These are phyloP conservation scores for Drosophila miranda DNA, from an alignment of 1,140 invertebrate species.

Conservation along the genomic window DNA sequence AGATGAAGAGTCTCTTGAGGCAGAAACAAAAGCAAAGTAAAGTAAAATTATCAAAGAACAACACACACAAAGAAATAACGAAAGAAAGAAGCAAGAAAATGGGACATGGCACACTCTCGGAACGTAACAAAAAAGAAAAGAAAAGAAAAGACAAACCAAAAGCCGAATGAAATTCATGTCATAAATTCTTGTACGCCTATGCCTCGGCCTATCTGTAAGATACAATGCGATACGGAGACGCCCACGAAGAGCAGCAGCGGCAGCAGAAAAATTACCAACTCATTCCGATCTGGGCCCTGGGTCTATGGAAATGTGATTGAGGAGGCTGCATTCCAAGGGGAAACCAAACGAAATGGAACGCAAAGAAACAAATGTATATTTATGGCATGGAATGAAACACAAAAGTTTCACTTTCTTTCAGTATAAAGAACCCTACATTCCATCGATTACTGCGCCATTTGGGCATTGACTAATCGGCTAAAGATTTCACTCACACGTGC, in stretches of 20 bases:
- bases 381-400: conserved; percentile 26
- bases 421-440: conserved; percentile 18
- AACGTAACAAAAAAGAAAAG: conserved; percentile 11
- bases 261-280: conserved; percentile 35
- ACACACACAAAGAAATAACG: conserved; percentile 5
- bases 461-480: conserved; percentile 48
- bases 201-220: conserved; percentile 41
- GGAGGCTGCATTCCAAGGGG: conserved; percentile 45
- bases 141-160: conserved; percentile 32
- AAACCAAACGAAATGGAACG: conserved; percentile 52
- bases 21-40: conserved; percentile 1
- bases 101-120: conserved; percentile 50
- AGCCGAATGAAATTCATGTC: conserved; percentile 55
- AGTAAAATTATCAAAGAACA: conserved; percentile 59
- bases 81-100: conserved; percentile 44
- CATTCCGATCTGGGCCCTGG: conserved; percentile 28
- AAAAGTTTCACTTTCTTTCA: conserved; percentile 44
- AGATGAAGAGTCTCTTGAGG: conserved; percentile 13
- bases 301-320: conserved; percentile 44
- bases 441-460: conserved; percentile 44
- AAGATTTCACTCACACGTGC: conserved; percentile 32
- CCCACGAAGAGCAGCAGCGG: conserved; percentile 10
- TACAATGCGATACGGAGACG: conserved; percentile 24
- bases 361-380: conserved; percentile 7
- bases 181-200: conserved; percentile 48